phyloP scores from a whole-genome alignment of 92 coral and sea anemone species.

The Palythoa grandis region DNA sequence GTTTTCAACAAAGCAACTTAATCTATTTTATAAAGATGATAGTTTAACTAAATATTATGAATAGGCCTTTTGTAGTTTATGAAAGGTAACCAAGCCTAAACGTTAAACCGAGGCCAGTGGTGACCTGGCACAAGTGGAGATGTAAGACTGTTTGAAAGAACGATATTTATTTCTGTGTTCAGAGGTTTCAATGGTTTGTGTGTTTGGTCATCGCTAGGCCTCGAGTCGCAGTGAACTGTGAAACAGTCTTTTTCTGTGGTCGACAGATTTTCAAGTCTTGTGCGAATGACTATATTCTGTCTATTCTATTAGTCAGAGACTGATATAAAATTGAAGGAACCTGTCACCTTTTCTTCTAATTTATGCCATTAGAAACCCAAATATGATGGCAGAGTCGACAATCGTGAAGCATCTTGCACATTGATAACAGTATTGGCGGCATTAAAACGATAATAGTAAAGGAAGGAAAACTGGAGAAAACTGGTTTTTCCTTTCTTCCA shows the following conservation, averaged over 20 bases:
- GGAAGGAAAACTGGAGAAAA: too few species aligned
- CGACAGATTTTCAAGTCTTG: background rate
- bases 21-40: background rate
- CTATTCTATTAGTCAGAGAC: background rate
- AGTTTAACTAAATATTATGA: background rate
- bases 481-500: too few species aligned
- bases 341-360: background rate
- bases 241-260: too few species aligned
- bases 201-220: too few species aligned
- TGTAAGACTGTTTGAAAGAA: too few species aligned
- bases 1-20: background rate
- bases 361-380: conserved; percentile 7
- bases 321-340: background rate
- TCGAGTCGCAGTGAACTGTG: too few species aligned
- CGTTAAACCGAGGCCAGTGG: too few species aligned
- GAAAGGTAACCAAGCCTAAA: too few species aligned
- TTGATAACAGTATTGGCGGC: background rate
- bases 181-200: too few species aligned
- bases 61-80: too few species aligned
- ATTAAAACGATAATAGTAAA: background rate
- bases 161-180: too few species aligned
- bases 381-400: background rate
- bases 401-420: background rate
- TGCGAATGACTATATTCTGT: background rate
- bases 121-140: too few species aligned